These are phyloP conservation scores for Microtus agrestis DNA, from an alignment of 2,797 vertebrate genomes.

Conservation along the genomic window DNA sequence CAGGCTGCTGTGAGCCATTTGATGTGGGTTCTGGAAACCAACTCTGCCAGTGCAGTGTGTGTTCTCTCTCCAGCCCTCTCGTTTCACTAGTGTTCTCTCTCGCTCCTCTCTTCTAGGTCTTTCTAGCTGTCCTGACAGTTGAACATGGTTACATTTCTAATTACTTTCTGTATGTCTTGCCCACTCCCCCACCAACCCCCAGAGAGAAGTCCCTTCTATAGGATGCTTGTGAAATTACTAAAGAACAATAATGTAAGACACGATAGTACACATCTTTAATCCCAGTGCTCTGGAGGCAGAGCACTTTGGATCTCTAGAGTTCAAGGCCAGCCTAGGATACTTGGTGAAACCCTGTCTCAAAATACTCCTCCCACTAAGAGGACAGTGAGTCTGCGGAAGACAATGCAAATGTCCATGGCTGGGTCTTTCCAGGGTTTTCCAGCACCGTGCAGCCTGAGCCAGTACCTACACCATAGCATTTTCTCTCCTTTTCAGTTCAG, in stretches of 20 bases:
- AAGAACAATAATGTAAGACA: not conserved
- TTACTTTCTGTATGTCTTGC: not conserved
- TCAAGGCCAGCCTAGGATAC: not conserved
- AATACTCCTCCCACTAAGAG: not conserved
- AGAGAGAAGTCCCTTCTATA: not conserved
- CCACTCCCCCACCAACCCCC: not conserved
- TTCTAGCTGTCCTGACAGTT: not conserved
- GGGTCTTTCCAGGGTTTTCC: not conserved
- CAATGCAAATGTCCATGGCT: not conserved
- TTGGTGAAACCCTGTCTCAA: not conserved
- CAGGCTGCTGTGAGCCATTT: not conserved
- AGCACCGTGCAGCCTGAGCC: not conserved
- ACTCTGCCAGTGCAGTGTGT: too few species aligned
- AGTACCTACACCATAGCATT: not conserved
- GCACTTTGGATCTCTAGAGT: too few species aligned
- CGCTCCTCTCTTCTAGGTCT: not conserved
- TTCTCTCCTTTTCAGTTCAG: not conserved
- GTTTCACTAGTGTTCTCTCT: constrained; percentile 4
- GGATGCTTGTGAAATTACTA: not conserved
- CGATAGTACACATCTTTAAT: not conserved
- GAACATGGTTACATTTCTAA: not conserved
- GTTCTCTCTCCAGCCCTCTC: not conserved
- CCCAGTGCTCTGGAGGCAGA: not conserved
- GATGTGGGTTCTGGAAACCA: not conserved
- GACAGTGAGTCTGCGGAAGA: not conserved